Base-by-base conservation (phyloP, 1,140 invertebrate genomes). In the Drosophila nebulosa region DNA sequence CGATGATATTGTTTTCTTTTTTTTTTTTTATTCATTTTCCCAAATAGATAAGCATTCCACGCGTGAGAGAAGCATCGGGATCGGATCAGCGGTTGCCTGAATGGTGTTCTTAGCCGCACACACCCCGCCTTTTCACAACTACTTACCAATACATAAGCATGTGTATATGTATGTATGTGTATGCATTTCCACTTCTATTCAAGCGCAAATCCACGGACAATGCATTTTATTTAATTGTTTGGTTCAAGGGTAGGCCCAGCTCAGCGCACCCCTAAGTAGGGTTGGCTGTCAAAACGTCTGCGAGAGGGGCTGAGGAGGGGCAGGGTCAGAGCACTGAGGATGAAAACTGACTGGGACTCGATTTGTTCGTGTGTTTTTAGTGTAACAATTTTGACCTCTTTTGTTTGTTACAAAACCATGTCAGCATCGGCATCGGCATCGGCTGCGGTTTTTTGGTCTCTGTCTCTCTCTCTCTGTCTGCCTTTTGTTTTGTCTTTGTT, bases 371-470 rank as follows among this genome's bases (percentile, higher is more conserved):
- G 51, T 72, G 57, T 72, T 61, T 72, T 61, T 72, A 81, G 64
- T 88, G 83, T 83, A 88, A 83, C 83, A 76, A 79, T 68, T 76
- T 88, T 88, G 83, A 88, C 83, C 83, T 88, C 76, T 76, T 79
- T 88, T 89, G 79, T 88, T 67, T 76, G 62, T 42, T 77, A 55
- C 64, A 72, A 72, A 68, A 51, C 63, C 65, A 58, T 63, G 61
- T 62, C 68, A 71, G 61, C 35, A 39, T 24, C 30, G 14, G 53
- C 69, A 16, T 35, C 56, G 27, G 80, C 72, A 72, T 69, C 52
- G 60, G 26, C 64, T 85, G 80, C 53, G 80, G 80, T 84, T 84
- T 84, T 69, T 51, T 61, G 59, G 42, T 56, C 51, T 55, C 42
- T 16, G 21, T 50, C 32, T 22, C 27, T 24, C 9, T 50, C 32